phyloP scores from a whole-genome alignment of 1,140 invertebrate genomes.

The Drosophila takahashii region DNA sequence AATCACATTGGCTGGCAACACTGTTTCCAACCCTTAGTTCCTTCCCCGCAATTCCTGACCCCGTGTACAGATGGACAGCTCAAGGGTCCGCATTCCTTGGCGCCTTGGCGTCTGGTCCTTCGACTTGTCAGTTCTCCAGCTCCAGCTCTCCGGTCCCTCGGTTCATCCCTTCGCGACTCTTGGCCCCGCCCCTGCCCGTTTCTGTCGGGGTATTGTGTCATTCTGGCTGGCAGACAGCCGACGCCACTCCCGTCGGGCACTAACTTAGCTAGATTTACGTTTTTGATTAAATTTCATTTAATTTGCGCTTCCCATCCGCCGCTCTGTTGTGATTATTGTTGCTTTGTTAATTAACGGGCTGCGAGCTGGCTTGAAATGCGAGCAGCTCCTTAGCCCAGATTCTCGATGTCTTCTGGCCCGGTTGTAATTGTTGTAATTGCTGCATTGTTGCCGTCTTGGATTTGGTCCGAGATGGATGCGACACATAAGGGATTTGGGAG shows the following conservation, averaged over 20 bases:
- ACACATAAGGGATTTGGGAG: neutral
- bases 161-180: constrained; percentile 26
- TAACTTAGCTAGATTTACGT: constrained; percentile 76
- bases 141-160: neutral
- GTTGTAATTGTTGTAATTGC: constrained; percentile 58
- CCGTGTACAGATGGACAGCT: constrained; percentile 38
- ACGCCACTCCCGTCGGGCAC: constrained; percentile 47
- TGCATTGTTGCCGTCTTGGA: constrained; percentile 18
- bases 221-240: constrained; percentile 62
- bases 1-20: neutral
- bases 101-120: constrained; percentile 45
- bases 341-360: constrained; percentile 64
- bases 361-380: constrained; percentile 53
- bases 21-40: neutral
- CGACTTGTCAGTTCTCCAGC: constrained; percentile 13
- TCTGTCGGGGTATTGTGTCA: constrained; percentile 57
- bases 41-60: constrained; percentile 9
- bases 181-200: constrained; percentile 20
- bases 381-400: constrained; percentile 67
- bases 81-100: constrained; percentile 56
- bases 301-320: constrained; percentile 62
- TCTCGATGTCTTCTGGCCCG: constrained; percentile 38
- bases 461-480: constrained; percentile 7
- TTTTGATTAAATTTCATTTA: constrained; percentile 81
- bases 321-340: constrained; percentile 38